Percentiles rank a stretch among this genome's conserved stretches.
These are phyloP conservation scores for Heliconius cydno DNA, from an alignment of 2,888 invertebrate species.

Conservation along the genomic window DNA sequence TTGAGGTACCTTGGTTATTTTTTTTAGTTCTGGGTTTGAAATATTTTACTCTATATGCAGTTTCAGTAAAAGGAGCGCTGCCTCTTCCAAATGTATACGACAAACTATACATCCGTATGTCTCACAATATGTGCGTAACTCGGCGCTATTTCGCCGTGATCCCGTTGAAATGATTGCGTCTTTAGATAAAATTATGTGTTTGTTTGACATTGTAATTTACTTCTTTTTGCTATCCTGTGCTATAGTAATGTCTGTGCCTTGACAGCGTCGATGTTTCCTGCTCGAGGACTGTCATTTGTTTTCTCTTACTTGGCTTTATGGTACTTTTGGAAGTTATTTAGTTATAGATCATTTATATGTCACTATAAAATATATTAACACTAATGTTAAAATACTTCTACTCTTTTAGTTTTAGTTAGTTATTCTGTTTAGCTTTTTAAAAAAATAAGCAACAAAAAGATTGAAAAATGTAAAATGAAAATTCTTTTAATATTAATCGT, in stretches of 20 bases:
- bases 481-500: too few species aligned
- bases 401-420: too few species aligned
- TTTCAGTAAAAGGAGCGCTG: too few species aligned
- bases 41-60: too few species aligned
- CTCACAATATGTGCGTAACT: slow-evolving; percentile 65
- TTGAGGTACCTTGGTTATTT: too few species aligned
- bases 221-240: slow-evolving; percentile 28
- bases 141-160: slow-evolving; percentile 62
- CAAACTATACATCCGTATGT: slow-evolving; percentile 50
- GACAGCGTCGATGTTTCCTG: slow-evolving; percentile 24
- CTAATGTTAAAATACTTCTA: too few species aligned
- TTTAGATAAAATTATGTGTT: slow-evolving; percentile 69
- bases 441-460: too few species aligned
- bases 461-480: too few species aligned
- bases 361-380: too few species aligned
- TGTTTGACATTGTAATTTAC: slow-evolving; percentile 55
- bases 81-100: too few species aligned
- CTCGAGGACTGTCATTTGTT: slow-evolving; percentile 26
- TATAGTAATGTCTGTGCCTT: slow-evolving; percentile 22
- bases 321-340: neutral
- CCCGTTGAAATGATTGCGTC: slow-evolving; percentile 72
- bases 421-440: too few species aligned
- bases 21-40: too few species aligned
- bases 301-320: slow-evolving; percentile 20
- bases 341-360: neutral